Evolutionary conservation across 2,888 invertebrate genomes (phyloP), one percentile per base, ranked within the genome.

Genomic region (Nysson spinosus): DNA sequence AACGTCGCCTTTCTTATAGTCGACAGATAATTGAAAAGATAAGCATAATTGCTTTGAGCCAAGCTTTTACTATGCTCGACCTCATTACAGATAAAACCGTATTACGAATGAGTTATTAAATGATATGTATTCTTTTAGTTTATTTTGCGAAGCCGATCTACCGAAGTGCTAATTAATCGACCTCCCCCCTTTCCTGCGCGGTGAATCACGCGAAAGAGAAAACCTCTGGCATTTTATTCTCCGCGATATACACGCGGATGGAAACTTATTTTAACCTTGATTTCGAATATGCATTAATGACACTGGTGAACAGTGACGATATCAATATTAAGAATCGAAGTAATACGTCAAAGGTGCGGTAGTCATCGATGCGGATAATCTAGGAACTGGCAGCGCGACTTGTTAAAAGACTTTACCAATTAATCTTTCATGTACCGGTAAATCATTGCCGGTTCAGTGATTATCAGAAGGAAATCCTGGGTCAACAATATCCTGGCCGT

Each of bases 381-480:
- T 14, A 22, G 20, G 7, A 37, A 37, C 16, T 9, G 24, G 32
- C 47, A 42, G 22, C 35, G 44, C 40, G 40, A 49, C 51, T 54
- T 47, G 60, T 54, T 60, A 60, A 54, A 61, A 44, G 28, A 24
- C 22, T 26, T 30, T 34, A 43, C 43, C 54, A 61, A 63, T 65
- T 65, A 65, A 61, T 65, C 54, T 61, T 30, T 32, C 43, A 49
- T 43, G 54, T 39, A 55, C 46, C 61, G 47, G 54, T 65, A 61
- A 65, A 65, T 65, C 64, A 65, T 65, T 65, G 64, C 60, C 54
- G 54, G 44, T 65, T 51, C 54, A 65, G 44, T 54, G 64, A 46
- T 52, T 35, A 55, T 49, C 39, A 14, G 50, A 37, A 60, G 54
- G 60, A 61, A 65, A 65, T 61, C 39, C 49, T 65, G 43, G 49